Evolutionary conservation across 1,140 invertebrate species (phyloP).

Genomic region (Nasonia longicornis): DNA sequence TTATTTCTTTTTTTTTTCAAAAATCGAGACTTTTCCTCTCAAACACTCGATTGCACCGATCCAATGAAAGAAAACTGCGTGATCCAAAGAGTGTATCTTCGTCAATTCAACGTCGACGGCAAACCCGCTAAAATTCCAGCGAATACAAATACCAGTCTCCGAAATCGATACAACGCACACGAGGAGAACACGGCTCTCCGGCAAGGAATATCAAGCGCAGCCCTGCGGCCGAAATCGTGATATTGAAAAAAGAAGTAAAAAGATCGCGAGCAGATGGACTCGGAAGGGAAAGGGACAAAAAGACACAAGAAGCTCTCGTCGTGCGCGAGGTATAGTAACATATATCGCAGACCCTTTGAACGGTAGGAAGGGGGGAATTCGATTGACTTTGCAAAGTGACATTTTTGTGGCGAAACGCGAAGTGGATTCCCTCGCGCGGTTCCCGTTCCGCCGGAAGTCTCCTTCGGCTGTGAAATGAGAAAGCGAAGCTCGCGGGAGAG

Average conservation of each 20-base stretch:
- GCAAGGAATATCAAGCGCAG: neutral
- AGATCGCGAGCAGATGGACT: neutral
- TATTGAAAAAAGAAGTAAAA: constrained; percentile 15
- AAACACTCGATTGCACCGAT: neutral
- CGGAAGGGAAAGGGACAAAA: neutral
- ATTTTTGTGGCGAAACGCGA: constrained; percentile 40
- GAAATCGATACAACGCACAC: neutral
- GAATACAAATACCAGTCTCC: too few species aligned
- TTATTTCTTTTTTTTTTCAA: neutral
- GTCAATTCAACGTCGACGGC: too few species aligned
- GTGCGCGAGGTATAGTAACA: too few species aligned
- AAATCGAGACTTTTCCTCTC: neutral
- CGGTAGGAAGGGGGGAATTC: constrained; percentile 1
- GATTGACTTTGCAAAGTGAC: constrained; percentile 39
- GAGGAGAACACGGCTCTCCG: neutral
- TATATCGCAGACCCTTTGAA: constrained; percentile 21
- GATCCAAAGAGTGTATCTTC: too few species aligned
- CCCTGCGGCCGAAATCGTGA: neutral
- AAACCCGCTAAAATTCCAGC: too few species aligned
- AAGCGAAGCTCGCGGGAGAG: constrained; percentile 33
- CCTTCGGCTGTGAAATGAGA: constrained; percentile 54
- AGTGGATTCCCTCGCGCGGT: constrained; percentile 47
- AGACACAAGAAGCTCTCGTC: neutral
- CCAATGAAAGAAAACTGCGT: too few species aligned
- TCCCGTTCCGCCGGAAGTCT: constrained; percentile 51